Base-by-base conservation (phyloP, 2,888 invertebrate species). In the Drosophila melanosoma region DNA sequence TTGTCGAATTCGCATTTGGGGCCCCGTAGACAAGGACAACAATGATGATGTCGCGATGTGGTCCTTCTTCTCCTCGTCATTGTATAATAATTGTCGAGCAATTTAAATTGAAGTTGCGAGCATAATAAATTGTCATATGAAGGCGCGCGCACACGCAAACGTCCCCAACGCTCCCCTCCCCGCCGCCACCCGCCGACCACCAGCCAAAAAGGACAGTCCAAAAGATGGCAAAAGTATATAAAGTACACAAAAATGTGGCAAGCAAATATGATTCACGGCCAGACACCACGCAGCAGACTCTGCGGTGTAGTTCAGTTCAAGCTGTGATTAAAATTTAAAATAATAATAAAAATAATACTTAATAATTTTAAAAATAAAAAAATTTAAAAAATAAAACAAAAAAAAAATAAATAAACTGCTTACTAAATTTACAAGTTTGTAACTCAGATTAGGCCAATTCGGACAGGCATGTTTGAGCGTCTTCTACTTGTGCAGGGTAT, bases 41-140 rank as follows among this genome's bases (percentile, higher is more conserved):
- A 36, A 65, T 70, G 72, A 76, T 74, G 79, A 65, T 71, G 61
- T 69, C 40, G 65, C 68, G 54, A 38, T 69, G 73, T 53, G 48
- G 58, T 53, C 63, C 56, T 38, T 11, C 86, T 53, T 53, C 56
- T 54, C 17, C 85, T 84, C 89, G 78, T 81, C 85, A 85, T 89
- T 86, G 87, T 83, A 81, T 85, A 91, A 91, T 91, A 91, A 91
- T 91, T 91, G 91, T 91, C 91, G 89, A 90, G 90, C 90, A 90
- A 89, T 91, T 91, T 90, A 86, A 91, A 90, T 91, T 89, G 87
- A 87, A 89, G 84, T 78, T 79, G 69, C 49, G 56, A 69, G 68
- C 83, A 89, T 90, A 86, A 89, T 90, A 90, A 89, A 89, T 89
- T 82, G 82, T 86, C 81, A 86, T 79, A 81, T 81, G 77, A 75